Percentiles rank a stretch among this genome's conserved stretches.
phyloP scores from a whole-genome alignment of 2,797 vertebrate genomes.

The Glossophaga mutica region DNA sequence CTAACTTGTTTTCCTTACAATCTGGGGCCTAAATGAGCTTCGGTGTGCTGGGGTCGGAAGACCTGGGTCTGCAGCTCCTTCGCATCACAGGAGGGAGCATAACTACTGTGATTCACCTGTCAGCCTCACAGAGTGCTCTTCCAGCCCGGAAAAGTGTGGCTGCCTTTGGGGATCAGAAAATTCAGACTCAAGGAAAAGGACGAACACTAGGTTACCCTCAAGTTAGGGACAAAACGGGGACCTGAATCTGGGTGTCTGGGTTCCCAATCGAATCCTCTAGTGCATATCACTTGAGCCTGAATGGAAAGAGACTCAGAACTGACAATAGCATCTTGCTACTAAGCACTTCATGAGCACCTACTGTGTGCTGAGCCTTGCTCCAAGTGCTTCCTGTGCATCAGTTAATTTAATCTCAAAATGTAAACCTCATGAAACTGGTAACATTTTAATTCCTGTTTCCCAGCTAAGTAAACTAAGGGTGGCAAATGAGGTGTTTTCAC shows the following conservation, averaged over 20 bases:
- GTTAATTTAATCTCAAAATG: neutral
- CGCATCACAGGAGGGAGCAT: neutral
- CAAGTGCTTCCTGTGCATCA: neutral
- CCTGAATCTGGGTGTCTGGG: neutral
- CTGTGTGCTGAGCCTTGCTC: neutral
- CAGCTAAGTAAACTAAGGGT: neutral
- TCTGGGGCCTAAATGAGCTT: neutral
- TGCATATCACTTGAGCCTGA: neutral
- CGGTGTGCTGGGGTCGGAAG: neutral
- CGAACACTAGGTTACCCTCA: neutral
- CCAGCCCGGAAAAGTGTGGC: neutral
- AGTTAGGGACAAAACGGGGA: neutral
- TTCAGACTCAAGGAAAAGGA: neutral
- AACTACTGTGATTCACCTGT: rapidly evolving
- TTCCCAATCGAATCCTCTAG: neutral
- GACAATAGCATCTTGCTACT: neutral
- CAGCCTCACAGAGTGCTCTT: neutral
- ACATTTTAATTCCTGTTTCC: neutral
- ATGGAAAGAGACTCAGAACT: too few relatives aligned
- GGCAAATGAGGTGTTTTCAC: too few relatives aligned
- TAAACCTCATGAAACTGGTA: neutral
- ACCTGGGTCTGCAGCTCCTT: neutral
- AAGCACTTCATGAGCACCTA: neutral
- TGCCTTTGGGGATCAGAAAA: neutral
- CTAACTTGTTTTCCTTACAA: neutral